Evolutionary conservation across 2,888 invertebrate genomes (phyloP).

Genomic region (Drosophila lutescens): DNA sequence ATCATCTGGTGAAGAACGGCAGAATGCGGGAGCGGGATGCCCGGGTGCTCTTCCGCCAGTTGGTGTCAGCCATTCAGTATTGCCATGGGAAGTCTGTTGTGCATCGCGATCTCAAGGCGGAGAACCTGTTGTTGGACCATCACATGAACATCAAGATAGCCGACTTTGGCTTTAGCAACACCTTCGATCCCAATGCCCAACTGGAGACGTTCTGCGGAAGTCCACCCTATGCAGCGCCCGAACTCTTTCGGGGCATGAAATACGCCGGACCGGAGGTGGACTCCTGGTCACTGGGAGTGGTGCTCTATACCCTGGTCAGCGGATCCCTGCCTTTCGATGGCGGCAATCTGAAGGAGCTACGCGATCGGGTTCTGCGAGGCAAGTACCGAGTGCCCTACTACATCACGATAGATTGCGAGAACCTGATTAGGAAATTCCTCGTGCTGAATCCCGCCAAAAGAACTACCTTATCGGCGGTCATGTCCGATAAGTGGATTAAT

Average conservation of each 20-base stretch:
- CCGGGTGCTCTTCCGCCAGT: slow-evolving; percentile 98
- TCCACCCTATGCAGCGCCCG: slow-evolving; percentile 99
- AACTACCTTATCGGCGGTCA: slow-evolving; percentile 93
- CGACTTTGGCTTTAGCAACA: slow-evolving; percentile 99
- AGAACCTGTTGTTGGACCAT: slow-evolving; percentile 98
- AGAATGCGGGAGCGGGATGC: slow-evolving; percentile 99
- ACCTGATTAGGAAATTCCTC: slow-evolving; percentile 99
- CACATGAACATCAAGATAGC: slow-evolving; percentile 99
- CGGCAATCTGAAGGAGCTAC: slow-evolving; percentile 97
- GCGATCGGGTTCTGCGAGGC: slow-evolving; percentile 98
- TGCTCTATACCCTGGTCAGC: slow-evolving; percentile 99
- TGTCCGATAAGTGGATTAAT: slow-evolving; percentile 99
- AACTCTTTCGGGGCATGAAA: slow-evolving; percentile 99
- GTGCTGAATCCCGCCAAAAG: slow-evolving; percentile 99
- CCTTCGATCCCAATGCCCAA: slow-evolving; percentile 99
- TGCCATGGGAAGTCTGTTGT: slow-evolving; percentile 95
- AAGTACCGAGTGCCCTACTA: slow-evolving; percentile 99
- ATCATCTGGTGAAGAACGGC: slow-evolving; percentile 98
- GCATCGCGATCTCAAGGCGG: slow-evolving; percentile 92
- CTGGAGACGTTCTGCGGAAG: slow-evolving; percentile 99
- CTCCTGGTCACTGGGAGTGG: slow-evolving; percentile 99
- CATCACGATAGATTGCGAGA: slow-evolving; percentile 99
- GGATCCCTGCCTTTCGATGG: slow-evolving; percentile 99
- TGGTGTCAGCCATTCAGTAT: slow-evolving; percentile 99
- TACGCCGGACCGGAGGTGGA: slow-evolving; percentile 99